Conservation (phyloP, 2,797 vertebrate genomes). For the Oophaga sylvatica region DNA sequence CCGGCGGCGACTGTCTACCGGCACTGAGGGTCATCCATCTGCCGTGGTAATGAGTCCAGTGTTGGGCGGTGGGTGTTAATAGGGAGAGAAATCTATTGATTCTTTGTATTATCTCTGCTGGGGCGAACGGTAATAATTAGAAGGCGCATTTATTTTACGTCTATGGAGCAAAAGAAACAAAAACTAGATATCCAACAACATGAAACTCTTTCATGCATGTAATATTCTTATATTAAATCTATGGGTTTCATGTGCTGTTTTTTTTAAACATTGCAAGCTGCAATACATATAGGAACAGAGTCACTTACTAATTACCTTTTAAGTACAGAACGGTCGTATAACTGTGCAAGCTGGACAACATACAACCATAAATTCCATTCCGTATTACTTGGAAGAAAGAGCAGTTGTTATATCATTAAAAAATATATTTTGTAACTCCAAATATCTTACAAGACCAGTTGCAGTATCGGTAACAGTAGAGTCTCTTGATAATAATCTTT, state of each 20-base stretch:
- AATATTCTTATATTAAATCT: background rate
- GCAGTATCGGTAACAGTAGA: too few relatives aligned
- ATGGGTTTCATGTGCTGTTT: background rate
- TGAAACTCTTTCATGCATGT: background rate
- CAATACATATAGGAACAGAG: background rate
- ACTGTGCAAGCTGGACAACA: background rate
- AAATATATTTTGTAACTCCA: too few relatives aligned
- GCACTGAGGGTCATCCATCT: conserved; percentile 4
- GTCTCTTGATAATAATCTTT: too few relatives aligned
- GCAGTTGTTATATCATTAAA: too few relatives aligned
- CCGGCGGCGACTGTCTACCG: background rate
- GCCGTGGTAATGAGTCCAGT: background rate
- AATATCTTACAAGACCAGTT: too few relatives aligned
- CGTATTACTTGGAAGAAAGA: background rate
- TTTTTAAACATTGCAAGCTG: background rate
- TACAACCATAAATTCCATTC: background rate
- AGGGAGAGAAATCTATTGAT: conserved; percentile 1
- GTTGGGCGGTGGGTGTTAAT: background rate
- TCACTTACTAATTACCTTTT: background rate
- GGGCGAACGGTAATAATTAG: background rate
- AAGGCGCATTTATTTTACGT: background rate
- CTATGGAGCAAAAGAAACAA: background rate
- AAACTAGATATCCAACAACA: background rate
- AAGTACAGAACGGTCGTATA: background rate
- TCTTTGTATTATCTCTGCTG: background rate